Percentiles rank a stretch among this genome's conserved stretches.
These are phyloP conservation scores for Hoplostethus atlanticus DNA, from an alignment of 2,797 vertebrate species.

Conservation along the genomic window DNA sequence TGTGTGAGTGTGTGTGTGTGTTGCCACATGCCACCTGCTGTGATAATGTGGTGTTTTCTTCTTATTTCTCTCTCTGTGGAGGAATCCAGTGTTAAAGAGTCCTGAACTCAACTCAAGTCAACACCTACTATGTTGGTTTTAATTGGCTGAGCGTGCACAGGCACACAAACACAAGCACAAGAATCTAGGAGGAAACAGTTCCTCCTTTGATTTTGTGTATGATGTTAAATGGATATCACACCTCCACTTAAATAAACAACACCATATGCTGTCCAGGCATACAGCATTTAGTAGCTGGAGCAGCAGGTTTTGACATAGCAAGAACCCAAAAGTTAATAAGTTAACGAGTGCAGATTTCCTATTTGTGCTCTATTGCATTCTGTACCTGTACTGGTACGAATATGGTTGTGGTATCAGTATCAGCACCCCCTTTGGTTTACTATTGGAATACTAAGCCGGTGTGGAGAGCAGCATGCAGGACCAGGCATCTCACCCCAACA, in stretches of 20 bases:
- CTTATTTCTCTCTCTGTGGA: slow-evolving; percentile 73
- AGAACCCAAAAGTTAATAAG: not conserved
- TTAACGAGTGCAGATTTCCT: not conserved
- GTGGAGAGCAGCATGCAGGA: not conserved
- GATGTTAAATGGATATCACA: slow-evolving; percentile 43
- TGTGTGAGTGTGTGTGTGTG: slow-evolving; percentile 30
- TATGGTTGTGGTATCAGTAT: not conserved
- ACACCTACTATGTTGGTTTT: slow-evolving; percentile 70
- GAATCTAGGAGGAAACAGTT: slow-evolving; percentile 25
- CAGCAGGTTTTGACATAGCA: slow-evolving; percentile 9
- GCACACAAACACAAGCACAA: slow-evolving; percentile 36
- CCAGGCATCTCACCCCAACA: not conserved
- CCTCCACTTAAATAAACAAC: slow-evolving; percentile 50
- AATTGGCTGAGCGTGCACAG: slow-evolving; percentile 48
- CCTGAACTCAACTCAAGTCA: slow-evolving; percentile 71
- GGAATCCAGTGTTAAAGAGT: slow-evolving; percentile 78
- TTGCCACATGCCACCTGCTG: slow-evolving; percentile 72
- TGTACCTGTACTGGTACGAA: not conserved
- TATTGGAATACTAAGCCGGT: not conserved
- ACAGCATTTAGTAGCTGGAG: slow-evolving; percentile 1
- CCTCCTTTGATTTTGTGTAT: slow-evolving; percentile 42
- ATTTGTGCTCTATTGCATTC: no score
- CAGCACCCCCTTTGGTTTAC: not conserved
- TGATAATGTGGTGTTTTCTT: slow-evolving; percentile 79
- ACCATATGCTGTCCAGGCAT: slow-evolving; percentile 23